Evolutionary conservation across 2,888 invertebrate genomes (phyloP).

Genomic region (Lagria hirta): DNA sequence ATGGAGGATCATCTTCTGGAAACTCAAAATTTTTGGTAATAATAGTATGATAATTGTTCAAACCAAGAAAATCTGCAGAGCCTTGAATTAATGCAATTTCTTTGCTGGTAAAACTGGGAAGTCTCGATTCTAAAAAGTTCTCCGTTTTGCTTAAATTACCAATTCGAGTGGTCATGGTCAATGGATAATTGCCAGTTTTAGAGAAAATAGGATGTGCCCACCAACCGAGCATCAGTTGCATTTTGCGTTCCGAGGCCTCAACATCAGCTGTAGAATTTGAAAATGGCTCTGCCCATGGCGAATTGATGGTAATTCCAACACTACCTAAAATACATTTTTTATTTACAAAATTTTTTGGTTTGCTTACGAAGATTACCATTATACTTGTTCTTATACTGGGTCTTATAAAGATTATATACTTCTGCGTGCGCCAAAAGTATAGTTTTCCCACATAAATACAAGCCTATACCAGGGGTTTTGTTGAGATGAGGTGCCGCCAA

Average conservation of each 20-base stretch:
- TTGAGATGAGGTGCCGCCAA: conserved; percentile 55
- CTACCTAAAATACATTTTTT: conserved; percentile 56
- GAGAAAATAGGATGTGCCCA: conserved; percentile 56
- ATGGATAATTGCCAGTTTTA: conserved; percentile 57
- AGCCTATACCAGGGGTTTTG: conserved; percentile 58
- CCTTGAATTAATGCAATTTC: conserved; percentile 55
- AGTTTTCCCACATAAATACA: conserved; percentile 65
- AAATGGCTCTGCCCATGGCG: conserved; percentile 60
- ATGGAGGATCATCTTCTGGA: conserved; percentile 46
- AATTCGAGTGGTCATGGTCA: conserved; percentile 54
- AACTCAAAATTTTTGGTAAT: conserved; percentile 48
- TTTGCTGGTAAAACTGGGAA: conserved; percentile 53
- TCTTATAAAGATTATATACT: conserved; percentile 62
- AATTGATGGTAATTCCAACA: conserved; percentile 61
- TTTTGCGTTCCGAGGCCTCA: conserved; percentile 58
- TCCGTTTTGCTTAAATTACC: conserved; percentile 52
- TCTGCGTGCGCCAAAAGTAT: conserved; percentile 66
- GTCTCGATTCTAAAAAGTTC: conserved; percentile 51
- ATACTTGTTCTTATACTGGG: too few relatives aligned
- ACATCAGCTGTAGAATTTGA: conserved; percentile 55
- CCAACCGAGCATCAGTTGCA: conserved; percentile 56
- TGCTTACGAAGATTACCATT: too few relatives aligned
- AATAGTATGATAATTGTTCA: conserved; percentile 65
- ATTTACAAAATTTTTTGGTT: conserved; percentile 1
- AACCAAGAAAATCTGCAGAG: conserved; percentile 65